phyloP scores from a whole-genome alignment of 1,140 invertebrate species.

The Cherax quadricarinatus region DNA sequence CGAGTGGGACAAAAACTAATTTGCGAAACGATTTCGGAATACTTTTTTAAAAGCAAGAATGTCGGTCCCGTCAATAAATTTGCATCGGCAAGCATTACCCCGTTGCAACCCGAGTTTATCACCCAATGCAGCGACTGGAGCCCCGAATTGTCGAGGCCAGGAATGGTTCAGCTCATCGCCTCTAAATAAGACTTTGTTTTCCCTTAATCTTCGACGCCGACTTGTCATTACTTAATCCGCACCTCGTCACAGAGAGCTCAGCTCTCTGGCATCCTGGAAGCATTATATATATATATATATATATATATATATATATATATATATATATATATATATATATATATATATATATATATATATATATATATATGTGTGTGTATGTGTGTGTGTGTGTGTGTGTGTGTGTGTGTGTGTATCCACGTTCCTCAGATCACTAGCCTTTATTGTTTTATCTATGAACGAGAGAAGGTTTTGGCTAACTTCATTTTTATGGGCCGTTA shows the following conservation, averaged over 20 bases:
- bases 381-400: too few relatives aligned
- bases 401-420: too few relatives aligned
- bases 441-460: neutral
- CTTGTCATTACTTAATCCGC: neutral
- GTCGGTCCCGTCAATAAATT: neutral
- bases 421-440: neutral
- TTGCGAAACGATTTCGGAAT: neutral
- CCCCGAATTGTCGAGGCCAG: neutral
- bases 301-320: too few relatives aligned
- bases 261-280: neutral
- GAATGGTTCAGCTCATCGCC: neutral
- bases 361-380: too few relatives aligned
- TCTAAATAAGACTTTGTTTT: neutral
- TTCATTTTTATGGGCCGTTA: conserved; percentile 1
- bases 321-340: too few relatives aligned
- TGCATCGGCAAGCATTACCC: neutral
- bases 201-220: neutral
- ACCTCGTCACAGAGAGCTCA: neutral
- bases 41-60: neutral
- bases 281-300: too few relatives aligned
- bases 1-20: neutral
- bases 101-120: neutral
- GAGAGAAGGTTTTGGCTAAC: neutral
- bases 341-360: too few relatives aligned
- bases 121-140: neutral